Conservation (phyloP, 2,888 invertebrate species). For the Uloborus plumipes region DNA sequence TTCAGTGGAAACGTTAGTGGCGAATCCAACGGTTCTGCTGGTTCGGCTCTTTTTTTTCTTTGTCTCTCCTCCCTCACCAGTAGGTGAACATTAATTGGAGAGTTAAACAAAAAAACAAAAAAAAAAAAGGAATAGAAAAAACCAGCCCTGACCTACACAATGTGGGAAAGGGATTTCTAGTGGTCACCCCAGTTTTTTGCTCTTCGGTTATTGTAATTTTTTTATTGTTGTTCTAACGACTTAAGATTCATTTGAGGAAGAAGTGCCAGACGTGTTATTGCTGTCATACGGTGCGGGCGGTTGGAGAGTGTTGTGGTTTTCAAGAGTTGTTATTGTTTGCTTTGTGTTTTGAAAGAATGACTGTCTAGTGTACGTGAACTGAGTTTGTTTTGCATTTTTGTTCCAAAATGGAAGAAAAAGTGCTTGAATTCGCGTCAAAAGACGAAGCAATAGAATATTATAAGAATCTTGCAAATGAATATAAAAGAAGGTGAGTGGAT, state of each 20-base stretch:
- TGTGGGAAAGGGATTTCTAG: conserved; percentile 9
- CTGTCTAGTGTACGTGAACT: not conserved
- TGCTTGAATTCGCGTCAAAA: conserved; percentile 10
- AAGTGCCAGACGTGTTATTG: not conserved
- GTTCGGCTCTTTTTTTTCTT: not conserved
- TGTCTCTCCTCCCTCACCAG: not conserved
- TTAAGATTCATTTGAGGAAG: not conserved
- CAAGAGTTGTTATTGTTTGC: not conserved
- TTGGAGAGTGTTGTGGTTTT: not conserved
- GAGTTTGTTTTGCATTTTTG: not conserved
- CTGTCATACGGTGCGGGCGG: not conserved
- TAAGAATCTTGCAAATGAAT: conserved; percentile 27
- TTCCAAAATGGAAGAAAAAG: conserved; percentile 8
- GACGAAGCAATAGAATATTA: conserved; percentile 32
- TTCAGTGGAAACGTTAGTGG: conserved; percentile 6
- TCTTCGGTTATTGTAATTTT: too few relatives aligned
- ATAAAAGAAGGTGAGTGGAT: conserved; percentile 27
- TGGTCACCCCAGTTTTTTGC: conserved; percentile 18
- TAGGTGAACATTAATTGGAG: too few relatives aligned
- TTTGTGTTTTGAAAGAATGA: not conserved
- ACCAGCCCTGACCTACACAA: conserved; percentile 23
- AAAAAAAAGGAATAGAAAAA: not conserved
- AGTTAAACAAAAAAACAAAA: too few relatives aligned
- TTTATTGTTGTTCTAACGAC: too few relatives aligned
- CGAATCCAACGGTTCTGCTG: conserved; percentile 19